Evolutionary conservation across 2,113 vertebrate species (phyloP), one percentile per base, ranked within the genome.

Genomic region (Bufo bufo): DNA sequence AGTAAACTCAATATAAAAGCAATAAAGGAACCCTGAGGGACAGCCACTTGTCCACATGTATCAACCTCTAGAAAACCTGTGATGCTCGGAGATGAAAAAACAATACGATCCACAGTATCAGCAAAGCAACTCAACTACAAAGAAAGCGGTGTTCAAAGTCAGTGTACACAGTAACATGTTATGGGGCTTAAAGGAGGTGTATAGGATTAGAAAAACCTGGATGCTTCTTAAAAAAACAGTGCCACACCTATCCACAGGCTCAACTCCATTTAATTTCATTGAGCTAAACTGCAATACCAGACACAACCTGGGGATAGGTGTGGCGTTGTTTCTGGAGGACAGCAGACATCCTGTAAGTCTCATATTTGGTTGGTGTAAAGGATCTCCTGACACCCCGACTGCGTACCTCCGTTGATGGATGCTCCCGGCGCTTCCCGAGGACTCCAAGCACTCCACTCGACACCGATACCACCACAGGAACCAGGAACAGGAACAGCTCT

Each of bases 1-100:
- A 72, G 13, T 69, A 71, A 69, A 61, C 78, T 52, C 52, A 54
- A 52, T 84, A 72, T 84, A 84, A 72, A 84, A 84, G 65, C 49
- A 6, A 61, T 63, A 5, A 71, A 84, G 82, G 66, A 83, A 71
- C 65, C 82, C 50, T 43, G 23, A 54, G 82, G 52, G 63, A 54
- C 82, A 14, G 78, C 78, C 23, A 56, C 54, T 9, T 45, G 54
- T 81, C 78, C 49, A 54, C 49, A 49, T 45, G 65, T 72, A 72
- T 72, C 20, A 16, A 54, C 50, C 49, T 54, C 23, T 12, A 54
- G 19, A 72, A 84, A 84, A 84, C 50, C 49, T 84, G 82, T 84
- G 65, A 72, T 54, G 65, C 82, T 52, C 47, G 4, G 23, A 59
- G 54, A 81, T 61, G 23, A 81, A 81, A 14, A 65, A 69, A 84